These are phyloP conservation scores for Aegotheles bennettii DNA, from an alignment of 2,113 vertebrate genomes.

Conservation along the genomic window DNA sequence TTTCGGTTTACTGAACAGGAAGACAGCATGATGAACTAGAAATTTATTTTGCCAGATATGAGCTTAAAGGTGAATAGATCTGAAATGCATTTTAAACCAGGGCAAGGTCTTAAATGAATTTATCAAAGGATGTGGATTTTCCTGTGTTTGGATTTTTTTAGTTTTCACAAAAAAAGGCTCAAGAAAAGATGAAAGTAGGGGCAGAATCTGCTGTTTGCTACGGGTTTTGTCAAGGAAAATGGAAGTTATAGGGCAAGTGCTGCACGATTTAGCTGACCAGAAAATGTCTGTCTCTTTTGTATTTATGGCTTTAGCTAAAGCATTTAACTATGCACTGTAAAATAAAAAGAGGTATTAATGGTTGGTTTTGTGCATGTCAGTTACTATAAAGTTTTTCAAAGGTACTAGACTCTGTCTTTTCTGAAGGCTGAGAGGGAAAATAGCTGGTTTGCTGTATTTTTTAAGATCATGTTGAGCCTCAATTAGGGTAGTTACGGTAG, in stretches of 20 bases:
- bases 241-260: neutral
- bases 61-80: neutral
- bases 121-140: neutral
- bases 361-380: neutral
- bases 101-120: neutral
- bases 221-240: neutral
- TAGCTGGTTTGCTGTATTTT: constrained; percentile 29
- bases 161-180: neutral
- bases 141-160: neutral
- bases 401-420: neutral
- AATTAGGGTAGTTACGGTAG: constrained; percentile 86
- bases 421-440: neutral
- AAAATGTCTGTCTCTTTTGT: neutral
- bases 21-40: neutral
- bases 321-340: neutral
- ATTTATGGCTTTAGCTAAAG: neutral
- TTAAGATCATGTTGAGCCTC: constrained; percentile 76
- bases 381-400: neutral
- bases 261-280: neutral
- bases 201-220: neutral
- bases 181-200: neutral
- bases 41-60: neutral
- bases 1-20: neutral
- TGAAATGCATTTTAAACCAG: neutral
- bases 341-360: neutral